These are phyloP conservation scores for Apteryx mantelli DNA, from an alignment of 2,113 vertebrate genomes.

Conservation along the genomic window DNA sequence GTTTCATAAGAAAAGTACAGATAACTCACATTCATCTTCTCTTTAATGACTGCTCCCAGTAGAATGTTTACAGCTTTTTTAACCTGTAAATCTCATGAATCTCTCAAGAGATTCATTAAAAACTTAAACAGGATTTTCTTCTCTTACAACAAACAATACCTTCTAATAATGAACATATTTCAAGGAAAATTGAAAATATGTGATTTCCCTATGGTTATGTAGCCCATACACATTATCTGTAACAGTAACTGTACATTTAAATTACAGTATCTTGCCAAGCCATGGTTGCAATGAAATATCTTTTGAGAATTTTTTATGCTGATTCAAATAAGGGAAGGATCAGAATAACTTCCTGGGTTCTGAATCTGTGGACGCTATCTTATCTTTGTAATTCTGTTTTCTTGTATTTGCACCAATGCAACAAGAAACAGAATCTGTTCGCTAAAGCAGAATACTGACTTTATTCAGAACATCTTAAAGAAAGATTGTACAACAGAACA, in stretches of 20 bases:
- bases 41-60: slow-evolving; percentile 44
- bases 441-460: neutral
- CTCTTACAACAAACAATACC: slow-evolving; percentile 69
- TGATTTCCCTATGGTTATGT: slow-evolving; percentile 38
- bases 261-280: neutral
- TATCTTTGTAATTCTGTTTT: neutral
- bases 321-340: neutral
- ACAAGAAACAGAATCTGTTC: neutral
- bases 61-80: slow-evolving; percentile 69
- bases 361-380: neutral
- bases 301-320: neutral
- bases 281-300: neutral
- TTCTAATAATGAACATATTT: slow-evolving; percentile 72
- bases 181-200: slow-evolving; percentile 46
- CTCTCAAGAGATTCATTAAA: slow-evolving; percentile 80
- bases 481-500: neutral
- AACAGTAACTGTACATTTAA: neutral
- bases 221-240: neutral
- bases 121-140: slow-evolving; percentile 70
- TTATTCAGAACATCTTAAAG: neutral
- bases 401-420: neutral
- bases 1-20: neutral
- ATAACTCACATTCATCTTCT: slow-evolving; percentile 50
- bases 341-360: neutral
- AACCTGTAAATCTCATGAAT: slow-evolving; percentile 69